Conservation (phyloP, 30 jellyfish, hydroid and myxozoan species). For the Turritopsis dohrnii region DNA sequence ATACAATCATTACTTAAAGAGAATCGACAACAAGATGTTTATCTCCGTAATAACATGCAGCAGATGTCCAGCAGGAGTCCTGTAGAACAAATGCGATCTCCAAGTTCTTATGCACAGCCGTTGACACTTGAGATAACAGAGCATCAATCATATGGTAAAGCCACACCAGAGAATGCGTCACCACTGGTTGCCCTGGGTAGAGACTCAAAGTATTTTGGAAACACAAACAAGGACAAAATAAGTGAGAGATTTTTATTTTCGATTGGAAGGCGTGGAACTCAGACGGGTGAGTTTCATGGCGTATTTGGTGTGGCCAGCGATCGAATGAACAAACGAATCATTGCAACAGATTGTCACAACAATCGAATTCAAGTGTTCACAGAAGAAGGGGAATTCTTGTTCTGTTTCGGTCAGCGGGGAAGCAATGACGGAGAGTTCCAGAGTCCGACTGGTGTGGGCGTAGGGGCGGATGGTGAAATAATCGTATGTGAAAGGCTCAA, state of each 20-base stretch:
- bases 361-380: conserved; percentile 89
- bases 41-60: background rate
- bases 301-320: conserved; percentile 86
- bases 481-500: conserved; percentile 91
- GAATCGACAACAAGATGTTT: background rate
- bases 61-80: conserved; percentile 13
- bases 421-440: conserved; percentile 88
- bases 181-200: background rate
- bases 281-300: conserved; percentile 82
- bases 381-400: conserved; percentile 79
- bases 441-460: conserved; percentile 95
- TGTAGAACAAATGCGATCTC: background rate
- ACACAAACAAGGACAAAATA: conserved; percentile 19
- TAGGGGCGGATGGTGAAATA: conserved; percentile 80
- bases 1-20: background rate
- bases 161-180: background rate
- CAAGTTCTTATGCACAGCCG: conserved; percentile 15
- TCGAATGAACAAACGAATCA: conserved; percentile 53
- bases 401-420: conserved; percentile 80
- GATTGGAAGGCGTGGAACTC: conserved; percentile 75
- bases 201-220: background rate
- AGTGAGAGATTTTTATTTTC: conserved; percentile 43
- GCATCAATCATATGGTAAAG: background rate
- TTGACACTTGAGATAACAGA: background rate
- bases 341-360: conserved; percentile 88